Percentiles rank a stretch among this genome's conserved stretches.
These are phyloP conservation scores for Cranoglanis bouderius DNA, from an alignment of 2,113 vertebrate genomes.

Conservation along the genomic window DNA sequence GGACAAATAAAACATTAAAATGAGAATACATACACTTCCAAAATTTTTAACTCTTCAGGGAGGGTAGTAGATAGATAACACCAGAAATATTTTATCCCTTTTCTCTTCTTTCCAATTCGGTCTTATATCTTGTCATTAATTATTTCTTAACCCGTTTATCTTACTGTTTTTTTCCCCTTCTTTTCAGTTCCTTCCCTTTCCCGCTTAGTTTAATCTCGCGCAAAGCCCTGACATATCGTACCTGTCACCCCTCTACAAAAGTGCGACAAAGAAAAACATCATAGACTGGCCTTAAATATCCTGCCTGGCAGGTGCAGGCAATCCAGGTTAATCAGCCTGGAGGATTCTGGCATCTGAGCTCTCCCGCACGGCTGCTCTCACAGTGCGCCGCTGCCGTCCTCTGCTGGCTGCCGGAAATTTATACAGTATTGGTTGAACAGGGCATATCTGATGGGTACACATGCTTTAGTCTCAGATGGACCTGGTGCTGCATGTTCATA, in stretches of 20 bases:
- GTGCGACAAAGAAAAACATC: background rate
- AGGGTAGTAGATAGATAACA: too few relatives aligned
- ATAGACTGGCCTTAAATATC: background rate
- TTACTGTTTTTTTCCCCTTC: background rate
- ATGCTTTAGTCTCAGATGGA: background rate
- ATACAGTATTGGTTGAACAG: too few relatives aligned
- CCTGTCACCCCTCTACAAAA: background rate
- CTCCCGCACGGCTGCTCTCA: too few relatives aligned
- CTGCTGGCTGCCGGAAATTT: background rate
- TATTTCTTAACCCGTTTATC: too few relatives aligned
- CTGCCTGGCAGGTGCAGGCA: background rate
- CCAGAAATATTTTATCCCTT: too few relatives aligned
- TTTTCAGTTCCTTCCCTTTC: background rate
- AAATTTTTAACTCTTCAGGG: too few relatives aligned
- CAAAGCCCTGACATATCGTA: background rate
- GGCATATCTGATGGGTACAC: background rate
- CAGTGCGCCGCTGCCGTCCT: too few relatives aligned
- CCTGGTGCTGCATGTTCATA: background rate
- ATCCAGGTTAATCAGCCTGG: background rate
- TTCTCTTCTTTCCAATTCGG: too few relatives aligned
- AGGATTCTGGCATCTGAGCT: background rate
- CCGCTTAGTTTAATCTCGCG: background rate
- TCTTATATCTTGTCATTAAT: too few relatives aligned
- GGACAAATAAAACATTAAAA: too few relatives aligned
- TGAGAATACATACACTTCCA: too few relatives aligned